phyloP scores from a whole-genome alignment of 2,888 invertebrate species.

The Drosophila nigricruria region DNA sequence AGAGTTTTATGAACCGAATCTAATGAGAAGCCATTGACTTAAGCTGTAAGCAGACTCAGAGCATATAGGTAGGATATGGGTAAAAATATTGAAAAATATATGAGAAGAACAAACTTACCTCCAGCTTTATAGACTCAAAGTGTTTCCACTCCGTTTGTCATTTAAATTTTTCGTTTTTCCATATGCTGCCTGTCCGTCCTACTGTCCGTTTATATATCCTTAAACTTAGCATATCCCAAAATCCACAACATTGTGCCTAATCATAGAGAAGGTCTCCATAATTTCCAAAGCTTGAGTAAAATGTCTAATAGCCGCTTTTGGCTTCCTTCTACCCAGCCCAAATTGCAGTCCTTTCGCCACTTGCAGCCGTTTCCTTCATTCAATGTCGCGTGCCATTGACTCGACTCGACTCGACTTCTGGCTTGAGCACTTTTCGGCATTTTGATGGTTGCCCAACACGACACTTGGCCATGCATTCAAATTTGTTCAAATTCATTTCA shows the following conservation, averaged over 20 bases:
- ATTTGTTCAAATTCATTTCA: conserved; percentile 81
- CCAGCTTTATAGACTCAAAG: neutral
- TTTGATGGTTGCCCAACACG: conserved; percentile 70
- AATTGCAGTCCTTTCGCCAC: conserved; percentile 53
- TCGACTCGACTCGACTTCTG: conserved; percentile 22
- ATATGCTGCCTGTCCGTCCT: neutral
- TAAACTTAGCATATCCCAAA: conserved; percentile 29
- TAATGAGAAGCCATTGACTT: too few species aligned
- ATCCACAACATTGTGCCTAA: conserved; percentile 58
- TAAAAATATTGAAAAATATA: neutral
- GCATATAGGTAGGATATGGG: too few species aligned
- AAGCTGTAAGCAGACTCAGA: neutral
- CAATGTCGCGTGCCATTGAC: conserved; percentile 64
- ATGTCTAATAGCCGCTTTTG: conserved; percentile 62
- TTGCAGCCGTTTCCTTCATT: neutral
- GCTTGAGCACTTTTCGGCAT: conserved; percentile 64
- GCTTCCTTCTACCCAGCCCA: conserved; percentile 11
- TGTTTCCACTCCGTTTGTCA: neutral
- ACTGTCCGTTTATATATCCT: neutral
- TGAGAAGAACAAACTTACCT: neutral
- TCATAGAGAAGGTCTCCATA: conserved; percentile 61
- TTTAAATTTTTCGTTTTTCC: neutral
- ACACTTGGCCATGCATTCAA: conserved; percentile 70
- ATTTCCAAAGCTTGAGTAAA: conserved; percentile 69
- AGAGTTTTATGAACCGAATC: neutral